These are phyloP conservation scores for Plusia festucae DNA, from an alignment of 2,888 invertebrate genomes.

Conservation along the genomic window DNA sequence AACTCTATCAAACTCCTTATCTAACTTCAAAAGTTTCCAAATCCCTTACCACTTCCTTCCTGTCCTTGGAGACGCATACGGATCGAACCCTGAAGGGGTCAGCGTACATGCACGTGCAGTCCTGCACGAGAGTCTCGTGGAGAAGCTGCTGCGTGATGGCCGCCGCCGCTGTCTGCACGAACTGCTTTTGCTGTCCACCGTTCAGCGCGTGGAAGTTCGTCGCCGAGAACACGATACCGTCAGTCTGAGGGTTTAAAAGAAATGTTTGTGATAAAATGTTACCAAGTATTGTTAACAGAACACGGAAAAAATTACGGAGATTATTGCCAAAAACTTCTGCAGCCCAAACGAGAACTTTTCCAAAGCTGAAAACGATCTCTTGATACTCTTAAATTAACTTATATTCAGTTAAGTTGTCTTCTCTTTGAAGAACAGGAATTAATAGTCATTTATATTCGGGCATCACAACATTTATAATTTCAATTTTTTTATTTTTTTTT, in stretches of 20 bases:
- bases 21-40: not conserved
- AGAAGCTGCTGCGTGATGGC: conserved; percentile 81
- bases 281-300: too few species aligned
- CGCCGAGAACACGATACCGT: conserved; percentile 91
- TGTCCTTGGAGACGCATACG: conserved; percentile 74
- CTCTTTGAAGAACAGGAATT: too few species aligned
- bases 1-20: too few species aligned
- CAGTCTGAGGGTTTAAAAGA: conserved; percentile 77
- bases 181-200: conserved; percentile 90
- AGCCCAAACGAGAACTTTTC: too few species aligned
- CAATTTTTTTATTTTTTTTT: too few species aligned
- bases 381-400: too few species aligned
- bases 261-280: not conserved
- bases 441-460: too few species aligned
- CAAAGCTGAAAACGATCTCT: too few species aligned
- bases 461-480: too few species aligned
- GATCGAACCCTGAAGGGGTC: conserved; percentile 76
- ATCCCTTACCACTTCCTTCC: conserved; percentile 77
- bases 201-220: conserved; percentile 89
- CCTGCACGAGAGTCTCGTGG: conserved; percentile 74
- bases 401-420: too few species aligned
- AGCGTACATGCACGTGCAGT: conserved; percentile 80
- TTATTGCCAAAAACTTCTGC: too few species aligned
- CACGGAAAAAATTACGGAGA: too few species aligned
- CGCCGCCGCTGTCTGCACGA: conserved; percentile 86